These are phyloP conservation scores for Uloborus diversus DNA, from an alignment of 1,140 invertebrate genomes.

Conservation along the genomic window DNA sequence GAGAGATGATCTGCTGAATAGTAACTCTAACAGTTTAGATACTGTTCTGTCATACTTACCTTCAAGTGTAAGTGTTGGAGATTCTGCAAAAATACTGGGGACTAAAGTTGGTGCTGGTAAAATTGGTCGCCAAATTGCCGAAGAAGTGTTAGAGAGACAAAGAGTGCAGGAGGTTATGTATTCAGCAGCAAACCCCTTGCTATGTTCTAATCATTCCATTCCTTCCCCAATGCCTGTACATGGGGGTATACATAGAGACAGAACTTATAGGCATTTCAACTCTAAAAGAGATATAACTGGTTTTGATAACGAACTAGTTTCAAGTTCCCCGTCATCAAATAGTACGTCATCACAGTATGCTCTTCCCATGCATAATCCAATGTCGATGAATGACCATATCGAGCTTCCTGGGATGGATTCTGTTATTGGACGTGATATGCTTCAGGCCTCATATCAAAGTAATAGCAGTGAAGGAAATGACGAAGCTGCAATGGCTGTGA, in stretches of 20 bases:
- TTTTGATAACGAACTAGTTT: constrained; percentile 26
- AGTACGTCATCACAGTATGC: constrained; percentile 30
- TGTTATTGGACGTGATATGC: constrained; percentile 49
- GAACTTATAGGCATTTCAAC: not conserved
- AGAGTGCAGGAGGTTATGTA: not conserved
- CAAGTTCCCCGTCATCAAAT: constrained; percentile 29
- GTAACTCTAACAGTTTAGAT: constrained; percentile 56
- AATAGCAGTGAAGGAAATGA: constrained; percentile 77
- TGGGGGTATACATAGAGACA: constrained; percentile 12
- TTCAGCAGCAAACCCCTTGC: not conserved
- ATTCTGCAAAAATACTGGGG: constrained; percentile 9
- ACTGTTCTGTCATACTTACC: constrained; percentile 45
- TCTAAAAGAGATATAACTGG: constrained; percentile 3
- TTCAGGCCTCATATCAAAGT: constrained; percentile 50
- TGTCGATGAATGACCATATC: constrained; percentile 13
- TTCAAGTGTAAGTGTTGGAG: constrained; percentile 22
- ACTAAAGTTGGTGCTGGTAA: constrained; percentile 63
- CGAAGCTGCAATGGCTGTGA: constrained; percentile 90
- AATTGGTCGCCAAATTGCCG: constrained; percentile 65
- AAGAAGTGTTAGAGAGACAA: constrained; percentile 63
- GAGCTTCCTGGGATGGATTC: constrained; percentile 25
- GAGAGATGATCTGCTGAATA: constrained; percentile 28
- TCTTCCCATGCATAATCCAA: constrained; percentile 15
- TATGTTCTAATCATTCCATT: not conserved
- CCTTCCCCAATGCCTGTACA: not conserved